Evolutionary conservation across 2,888 invertebrate species (phyloP), one percentile per base, ranked within the genome.

Genomic region (Platerodrilus igneus): DNA sequence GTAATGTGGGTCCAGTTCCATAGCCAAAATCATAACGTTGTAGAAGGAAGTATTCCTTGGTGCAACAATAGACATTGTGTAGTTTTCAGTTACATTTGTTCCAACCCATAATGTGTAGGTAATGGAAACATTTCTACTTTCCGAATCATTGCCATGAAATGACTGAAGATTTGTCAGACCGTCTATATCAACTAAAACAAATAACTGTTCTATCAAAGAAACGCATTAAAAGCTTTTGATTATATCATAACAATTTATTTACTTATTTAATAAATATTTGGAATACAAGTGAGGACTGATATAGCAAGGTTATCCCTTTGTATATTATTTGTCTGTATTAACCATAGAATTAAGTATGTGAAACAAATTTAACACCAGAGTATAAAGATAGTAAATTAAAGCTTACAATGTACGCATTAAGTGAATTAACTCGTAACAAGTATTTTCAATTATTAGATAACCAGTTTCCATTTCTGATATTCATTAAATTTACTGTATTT

Each of bases 91-190:
- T 35, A 87, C 81, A 63, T 89, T 86, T 47, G 85, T 85, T 45
- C 89, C 90, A 17, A 91, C 84, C 91, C 91, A 91, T 17, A 91
- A 74, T 0, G 89, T 87, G 69, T 91, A 91, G 0, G 83, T 83
- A 57, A 87, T 81, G 13, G 84, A 83, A 1, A 87, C 81, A 63
- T 86, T 87, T 31, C 78, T 69, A 0, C 75, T 75, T 40, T 79
- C 79, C 0, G 77, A 76, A 44, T 78, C 78, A 47, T 75, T 69
- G 3, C 75, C 76, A 41, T 65, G 65, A 22, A 51, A 49, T 4
- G 61, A 60, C 11, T 60, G 52, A 4, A 63, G 59, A 46, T 66
- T 67, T 8, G 64, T 59, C 30, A 66, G 37, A 13, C 64, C 65
- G 41, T 67, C 67, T 19, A 66, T 62, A 43, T 67, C 67, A 19